Percentiles rank a stretch among this genome's conserved stretches.
Conservation (phyloP, 2,797 vertebrate species). For the Falco novaeseelandiae region DNA sequence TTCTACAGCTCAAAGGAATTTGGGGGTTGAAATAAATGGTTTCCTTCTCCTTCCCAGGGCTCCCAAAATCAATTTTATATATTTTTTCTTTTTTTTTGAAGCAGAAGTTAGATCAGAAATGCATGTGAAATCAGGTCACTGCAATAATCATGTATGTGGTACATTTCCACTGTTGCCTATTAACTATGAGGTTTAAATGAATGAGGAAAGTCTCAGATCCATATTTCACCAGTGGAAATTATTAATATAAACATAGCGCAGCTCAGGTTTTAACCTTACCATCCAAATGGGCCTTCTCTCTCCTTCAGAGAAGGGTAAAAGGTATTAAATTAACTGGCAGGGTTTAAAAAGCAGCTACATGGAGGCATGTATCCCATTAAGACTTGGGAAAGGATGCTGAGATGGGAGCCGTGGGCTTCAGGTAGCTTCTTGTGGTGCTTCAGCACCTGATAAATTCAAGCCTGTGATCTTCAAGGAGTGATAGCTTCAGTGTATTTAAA, state of each 20-base stretch:
- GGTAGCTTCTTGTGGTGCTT: neutral
- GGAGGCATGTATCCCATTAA: neutral
- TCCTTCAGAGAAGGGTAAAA: neutral
- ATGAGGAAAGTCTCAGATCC: conserved; percentile 49
- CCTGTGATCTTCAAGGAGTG: neutral
- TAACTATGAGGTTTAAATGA: conserved; percentile 51
- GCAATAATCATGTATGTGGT: neutral
- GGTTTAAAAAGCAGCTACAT: neutral
- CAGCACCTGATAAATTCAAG: neutral
- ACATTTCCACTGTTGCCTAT: conserved; percentile 57
- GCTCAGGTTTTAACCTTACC: conserved; percentile 9
- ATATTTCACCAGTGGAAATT: conserved; percentile 63
- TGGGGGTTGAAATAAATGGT: conserved; percentile 72
- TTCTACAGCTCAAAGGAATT: conserved; percentile 71
- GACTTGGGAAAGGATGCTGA: neutral
- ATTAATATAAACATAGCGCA: conserved; percentile 49
- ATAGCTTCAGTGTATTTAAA: neutral
- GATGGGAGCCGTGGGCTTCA: neutral
- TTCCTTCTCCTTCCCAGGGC: conserved; percentile 54
- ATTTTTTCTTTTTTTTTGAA: neutral
- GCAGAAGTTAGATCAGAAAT: conserved; percentile 14
- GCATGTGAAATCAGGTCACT: conserved; percentile 32
- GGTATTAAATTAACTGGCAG: neutral
- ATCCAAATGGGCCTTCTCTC: neutral
- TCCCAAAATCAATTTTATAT: conserved; percentile 59